Percentiles rank a stretch among this genome's conserved stretches.
Evolutionary conservation across 2,113 vertebrate genomes (phyloP).

Genomic region (Triplophysa rosa): DNA sequence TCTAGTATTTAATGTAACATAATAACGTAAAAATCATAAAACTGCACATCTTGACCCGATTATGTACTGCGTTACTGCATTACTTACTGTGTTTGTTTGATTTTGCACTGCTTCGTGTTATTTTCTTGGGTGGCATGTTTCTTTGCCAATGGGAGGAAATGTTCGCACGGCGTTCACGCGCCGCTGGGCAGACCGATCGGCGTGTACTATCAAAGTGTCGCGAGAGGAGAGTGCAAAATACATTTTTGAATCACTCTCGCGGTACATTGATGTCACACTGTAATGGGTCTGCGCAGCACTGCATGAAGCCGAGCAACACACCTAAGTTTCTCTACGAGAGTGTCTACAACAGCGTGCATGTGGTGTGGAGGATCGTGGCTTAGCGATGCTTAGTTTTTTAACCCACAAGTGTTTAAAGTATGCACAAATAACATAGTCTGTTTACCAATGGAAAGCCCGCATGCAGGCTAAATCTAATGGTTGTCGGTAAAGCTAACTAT

Average conservation of each 20-base stretch:
- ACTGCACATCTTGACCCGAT: not conserved
- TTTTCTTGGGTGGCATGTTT: slow-evolving; percentile 73
- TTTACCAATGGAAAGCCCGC: no score
- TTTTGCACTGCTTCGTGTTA: slow-evolving; percentile 53
- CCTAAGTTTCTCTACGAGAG: not conserved
- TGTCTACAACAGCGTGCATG: not conserved
- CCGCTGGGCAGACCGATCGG: no score
- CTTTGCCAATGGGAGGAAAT: slow-evolving; percentile 15
- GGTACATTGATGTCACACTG: no score
- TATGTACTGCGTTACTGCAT: slow-evolving; percentile 41
- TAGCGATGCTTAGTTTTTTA: not conserved
- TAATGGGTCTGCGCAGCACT: no score
- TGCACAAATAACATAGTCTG: not conserved
- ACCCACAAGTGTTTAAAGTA: not conserved
- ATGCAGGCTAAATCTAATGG: not conserved
- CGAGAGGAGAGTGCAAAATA: no score
- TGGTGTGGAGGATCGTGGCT: not conserved
- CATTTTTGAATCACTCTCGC: no score
- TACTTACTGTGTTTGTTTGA: slow-evolving; percentile 65
- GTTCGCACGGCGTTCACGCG: no score
- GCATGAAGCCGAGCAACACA: no score
- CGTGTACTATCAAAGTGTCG: no score
- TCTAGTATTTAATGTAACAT: not conserved
- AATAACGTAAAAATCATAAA: not conserved
- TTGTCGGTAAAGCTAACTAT: no score